Evolutionary conservation across 23 tunicate species (phyloP).

Genomic region (Diplosoma virens): DNA sequence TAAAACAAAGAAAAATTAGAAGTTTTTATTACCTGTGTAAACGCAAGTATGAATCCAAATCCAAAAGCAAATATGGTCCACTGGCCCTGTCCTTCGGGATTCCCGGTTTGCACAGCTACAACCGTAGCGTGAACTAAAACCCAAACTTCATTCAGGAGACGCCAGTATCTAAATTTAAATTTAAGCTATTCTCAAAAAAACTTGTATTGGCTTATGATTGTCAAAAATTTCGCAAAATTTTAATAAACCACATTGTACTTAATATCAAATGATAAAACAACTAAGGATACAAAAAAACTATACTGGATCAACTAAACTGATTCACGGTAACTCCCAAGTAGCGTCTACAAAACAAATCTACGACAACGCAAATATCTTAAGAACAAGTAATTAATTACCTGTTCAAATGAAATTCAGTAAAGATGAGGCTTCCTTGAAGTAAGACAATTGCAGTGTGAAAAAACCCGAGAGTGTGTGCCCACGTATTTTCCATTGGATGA

Average conservation of each 20-base stretch:
- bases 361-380: too few species aligned
- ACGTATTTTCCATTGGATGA: slow-evolving; percentile 99
- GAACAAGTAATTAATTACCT: slow-evolving; percentile 26
- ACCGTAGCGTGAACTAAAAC: slow-evolving; percentile 79
- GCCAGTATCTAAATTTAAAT: slow-evolving; percentile 66
- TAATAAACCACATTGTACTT: too few species aligned
- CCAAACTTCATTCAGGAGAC: slow-evolving; percentile 89
- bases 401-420: slow-evolving; percentile 87
- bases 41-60: slow-evolving; percentile 77
- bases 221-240: too few species aligned
- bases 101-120: slow-evolving; percentile 77
- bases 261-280: too few species aligned
- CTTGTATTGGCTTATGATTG: too few species aligned
- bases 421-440: slow-evolving; percentile 95
- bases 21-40: slow-evolving; percentile 81
- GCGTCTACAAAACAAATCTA: too few species aligned
- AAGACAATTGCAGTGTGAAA: slow-evolving; percentile 94
- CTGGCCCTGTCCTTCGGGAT: slow-evolving; percentile 23
- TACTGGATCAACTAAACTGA: too few species aligned
- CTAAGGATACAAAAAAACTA: too few species aligned
- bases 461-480: slow-evolving; percentile 90
- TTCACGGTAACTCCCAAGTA: too few species aligned
- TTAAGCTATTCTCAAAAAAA: too few species aligned
- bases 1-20: too few species aligned
- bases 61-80: slow-evolving; percentile 92